Evolutionary conservation across 2,113 vertebrate species (phyloP).

Genomic region (Ceyx melanurus): DNA sequence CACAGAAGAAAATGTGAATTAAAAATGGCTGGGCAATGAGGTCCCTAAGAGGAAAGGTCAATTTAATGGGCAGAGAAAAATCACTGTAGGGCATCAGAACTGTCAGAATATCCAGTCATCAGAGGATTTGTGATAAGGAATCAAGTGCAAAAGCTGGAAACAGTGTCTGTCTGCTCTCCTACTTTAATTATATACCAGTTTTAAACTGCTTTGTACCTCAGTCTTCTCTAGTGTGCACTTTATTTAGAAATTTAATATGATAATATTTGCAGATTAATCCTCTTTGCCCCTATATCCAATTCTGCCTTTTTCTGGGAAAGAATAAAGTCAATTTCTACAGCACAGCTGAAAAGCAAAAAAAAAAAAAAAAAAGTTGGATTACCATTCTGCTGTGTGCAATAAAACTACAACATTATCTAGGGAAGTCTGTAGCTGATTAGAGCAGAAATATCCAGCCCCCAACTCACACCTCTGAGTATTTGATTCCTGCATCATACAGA

Average conservation of each 20-base stretch:
- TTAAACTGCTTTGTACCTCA: not conserved
- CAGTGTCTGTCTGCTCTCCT: not conserved
- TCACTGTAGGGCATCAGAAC: not conserved
- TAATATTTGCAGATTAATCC: conserved; percentile 28
- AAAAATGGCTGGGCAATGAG: not conserved
- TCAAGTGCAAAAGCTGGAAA: not conserved
- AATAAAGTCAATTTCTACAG: conserved; percentile 21
- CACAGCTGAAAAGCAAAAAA: not conserved
- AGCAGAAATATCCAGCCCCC: not conserved
- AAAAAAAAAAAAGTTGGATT: not conserved
- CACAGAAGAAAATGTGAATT: not conserved
- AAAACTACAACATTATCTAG: not conserved
- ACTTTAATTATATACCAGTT: not conserved
- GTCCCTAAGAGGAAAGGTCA: not conserved
- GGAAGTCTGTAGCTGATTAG: not conserved
- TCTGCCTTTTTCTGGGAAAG: conserved; percentile 6
- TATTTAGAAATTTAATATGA: conserved; percentile 54
- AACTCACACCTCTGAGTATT: not conserved
- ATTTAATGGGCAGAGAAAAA: not conserved
- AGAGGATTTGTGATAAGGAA: not conserved
- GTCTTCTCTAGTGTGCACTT: conserved; percentile 50
- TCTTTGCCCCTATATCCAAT: not conserved
- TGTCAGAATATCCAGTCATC: not conserved
- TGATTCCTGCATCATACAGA: not conserved
- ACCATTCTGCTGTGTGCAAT: not conserved